Evolutionary conservation across 2,888 invertebrate genomes (phyloP), one percentile per base, ranked within the genome.

Genomic region (Drosophila affinis): DNA sequence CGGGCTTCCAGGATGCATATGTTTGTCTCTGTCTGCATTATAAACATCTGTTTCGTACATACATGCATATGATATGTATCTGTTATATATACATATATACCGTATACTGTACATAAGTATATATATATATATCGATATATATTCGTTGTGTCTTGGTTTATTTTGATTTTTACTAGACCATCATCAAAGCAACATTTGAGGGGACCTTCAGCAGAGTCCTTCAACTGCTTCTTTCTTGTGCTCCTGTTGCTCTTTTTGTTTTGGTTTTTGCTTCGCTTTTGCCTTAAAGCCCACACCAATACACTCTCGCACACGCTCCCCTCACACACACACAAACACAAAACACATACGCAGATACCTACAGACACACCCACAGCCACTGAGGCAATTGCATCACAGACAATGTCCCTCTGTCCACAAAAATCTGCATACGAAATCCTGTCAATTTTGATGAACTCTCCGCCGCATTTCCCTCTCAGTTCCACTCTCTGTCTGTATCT

Each of bases 231-330:
- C 32, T 29, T 69, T 75, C 62, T 62, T 78, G 56, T 47, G 51
- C 17, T 63, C n/a, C 74, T 63, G 67, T 72, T 69, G 54, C 54
- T 61, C 14, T 47, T 76, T 62, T 44, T 44, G 24, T 72, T 39
- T 53, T 39, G 54, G 21, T 67, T 67, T 56, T 67, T 68, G 63
- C 83, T 79, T 82, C 63, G 77, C 81, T 70, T 82, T 84, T 84
- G 75, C 54, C 81, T 84, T 81, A 81, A 79, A 72, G 68, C 78
- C 76, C 67, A 75, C 70, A 83, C 65, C 55, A 24, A 55, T 34
- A 62, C 59, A 51, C 49, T 44, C 18, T 18, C 21, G 49, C 49
- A 46, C 48, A 63, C 71, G 69, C 9, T 29, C 29, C 29, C 2
- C 65, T 46, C 55, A 44, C 32, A 29, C 29, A 18, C 57, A 53